Conservation (phyloP, 2,888 invertebrate species). For the Drosophila subquinaria region DNA sequence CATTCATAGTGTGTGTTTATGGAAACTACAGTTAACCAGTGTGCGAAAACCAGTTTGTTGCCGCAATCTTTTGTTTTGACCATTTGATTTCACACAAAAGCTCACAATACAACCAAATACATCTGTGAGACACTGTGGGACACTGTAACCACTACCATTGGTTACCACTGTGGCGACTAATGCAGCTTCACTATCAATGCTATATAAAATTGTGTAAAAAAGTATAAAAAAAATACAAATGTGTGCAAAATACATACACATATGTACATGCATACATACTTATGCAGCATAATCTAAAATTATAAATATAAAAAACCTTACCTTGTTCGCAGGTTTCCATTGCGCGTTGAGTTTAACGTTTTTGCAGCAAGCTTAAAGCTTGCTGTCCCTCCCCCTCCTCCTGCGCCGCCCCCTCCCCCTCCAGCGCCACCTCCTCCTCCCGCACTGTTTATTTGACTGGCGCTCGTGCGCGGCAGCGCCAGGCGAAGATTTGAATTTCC, state of each 20-base stretch:
- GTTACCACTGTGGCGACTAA: slow-evolving; percentile 14
- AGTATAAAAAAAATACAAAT: slow-evolving; percentile 20
- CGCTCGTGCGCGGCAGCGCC: slow-evolving; percentile 87
- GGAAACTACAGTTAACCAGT: slow-evolving; percentile 45
- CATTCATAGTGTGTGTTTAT: slow-evolving; percentile 31
- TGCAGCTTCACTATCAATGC: slow-evolving; percentile 42
- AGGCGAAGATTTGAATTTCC: slow-evolving; percentile 86
- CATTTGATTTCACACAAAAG: slow-evolving; percentile 60
- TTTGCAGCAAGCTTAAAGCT: slow-evolving; percentile 83
- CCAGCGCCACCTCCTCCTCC: slow-evolving; percentile 56
- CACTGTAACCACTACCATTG: slow-evolving; percentile 3
- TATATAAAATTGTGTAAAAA: slow-evolving; percentile 31
- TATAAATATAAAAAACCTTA: slow-evolving; percentile 62
- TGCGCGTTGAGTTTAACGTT: slow-evolving; percentile 84
- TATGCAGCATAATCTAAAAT: slow-evolving; percentile 18
- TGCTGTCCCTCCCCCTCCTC: slow-evolving; percentile 38
- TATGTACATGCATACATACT: slow-evolving; percentile 7
- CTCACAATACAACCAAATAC: slow-evolving; percentile 36
- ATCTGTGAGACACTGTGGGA: slow-evolving; percentile 8
- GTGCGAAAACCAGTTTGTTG: slow-evolving; percentile 71
- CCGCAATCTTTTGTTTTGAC: slow-evolving; percentile 70
- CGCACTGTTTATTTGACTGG: slow-evolving; percentile 86
- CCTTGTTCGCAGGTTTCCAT: slow-evolving; percentile 85
- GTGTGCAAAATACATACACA: slow-evolving; percentile 12
- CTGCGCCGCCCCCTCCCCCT: slow-evolving; percentile 4